Evolutionary conservation across 2,797 vertebrate genomes (phyloP), one percentile per base, ranked within the genome.

Genomic region (Typhlichthys subterraneus): DNA sequence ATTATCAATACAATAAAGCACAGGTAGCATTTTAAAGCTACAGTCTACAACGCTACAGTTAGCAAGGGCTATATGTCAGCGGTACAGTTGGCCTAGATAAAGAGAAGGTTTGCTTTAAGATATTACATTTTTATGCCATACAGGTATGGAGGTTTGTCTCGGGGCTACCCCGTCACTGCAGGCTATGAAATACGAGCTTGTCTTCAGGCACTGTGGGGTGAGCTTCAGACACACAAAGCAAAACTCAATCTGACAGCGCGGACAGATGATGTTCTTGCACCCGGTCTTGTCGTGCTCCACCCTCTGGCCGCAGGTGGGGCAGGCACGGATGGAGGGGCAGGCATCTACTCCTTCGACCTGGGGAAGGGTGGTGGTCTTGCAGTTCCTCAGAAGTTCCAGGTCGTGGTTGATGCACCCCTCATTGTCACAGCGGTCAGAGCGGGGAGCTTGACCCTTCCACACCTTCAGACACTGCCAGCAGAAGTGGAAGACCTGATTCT

Each of bases 221-320:
- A 72, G 71, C 69, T 93, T 90, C 67, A 94, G 84, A 29, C 93
- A 94, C 63, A 92, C 83, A 0, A 94, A 94, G 81, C 93, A 93
- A 83, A 94, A 94, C 84, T 92, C 90, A 0, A 86, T 19, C 53
- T 76, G 79, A 50, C 92, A 93, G 58, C 88, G 87, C 2, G 77
- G 66, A 45, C 93, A 93, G 57, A 51, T 57, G 67, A 93, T 59
- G 68, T 93, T 92, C 76, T 93, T 93, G 42, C 91, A 93, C 57
- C 91, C 91, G 0, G 66, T 86, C 23, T 59, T 67, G 67, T 91
- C 83, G n/a, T 93, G 93, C 69, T 92, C 88, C 72, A 91, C 80
- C 31, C 38, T 80, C 17, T 77, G 23, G 11, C 92, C 91, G 12
- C 92, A 93, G 47, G 90, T 92, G 56, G 91, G 91, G 58, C 93